These are phyloP conservation scores for Xestia sexstrigata DNA, from an alignment of 2,888 invertebrate species.

Conservation along the genomic window DNA sequence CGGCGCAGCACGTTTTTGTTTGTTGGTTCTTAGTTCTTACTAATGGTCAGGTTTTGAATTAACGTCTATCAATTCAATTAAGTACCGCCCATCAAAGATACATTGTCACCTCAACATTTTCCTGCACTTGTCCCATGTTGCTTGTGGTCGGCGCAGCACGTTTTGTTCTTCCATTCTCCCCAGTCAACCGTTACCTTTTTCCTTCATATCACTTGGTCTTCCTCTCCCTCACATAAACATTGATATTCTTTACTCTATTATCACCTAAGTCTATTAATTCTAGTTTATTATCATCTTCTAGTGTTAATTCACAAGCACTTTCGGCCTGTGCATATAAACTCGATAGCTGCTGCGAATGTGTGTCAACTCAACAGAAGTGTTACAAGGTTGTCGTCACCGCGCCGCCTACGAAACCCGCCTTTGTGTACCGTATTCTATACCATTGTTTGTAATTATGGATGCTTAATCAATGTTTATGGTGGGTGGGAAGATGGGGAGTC, in stretches of 20 bases:
- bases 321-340: constrained; percentile 17
- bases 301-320: constrained; percentile 17
- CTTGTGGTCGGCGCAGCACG: no score
- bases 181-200: no score
- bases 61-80: no score
- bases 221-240: neutral
- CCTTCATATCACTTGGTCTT: neutral
- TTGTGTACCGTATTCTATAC: constrained; percentile 22
- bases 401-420: constrained; percentile 43
- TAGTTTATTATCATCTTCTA: no score
- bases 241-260: neutral
- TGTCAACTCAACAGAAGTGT: constrained; percentile 58
- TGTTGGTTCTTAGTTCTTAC: no score
- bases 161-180: no score
- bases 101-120: no score
- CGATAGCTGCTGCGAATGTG: constrained; percentile 33
- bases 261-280: constrained; percentile 15
- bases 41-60: no score
- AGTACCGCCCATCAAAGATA: no score
- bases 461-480: constrained; percentile 20
- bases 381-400: constrained; percentile 53
- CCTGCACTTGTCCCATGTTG: no score
- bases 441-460: constrained; percentile 37
- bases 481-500: constrained; percentile 17
- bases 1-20: no score